Evolutionary conservation across 92 coral and sea anemone species (phyloP), one percentile per base, ranked within the genome.

Genomic region (Paramuricea clavata): DNA sequence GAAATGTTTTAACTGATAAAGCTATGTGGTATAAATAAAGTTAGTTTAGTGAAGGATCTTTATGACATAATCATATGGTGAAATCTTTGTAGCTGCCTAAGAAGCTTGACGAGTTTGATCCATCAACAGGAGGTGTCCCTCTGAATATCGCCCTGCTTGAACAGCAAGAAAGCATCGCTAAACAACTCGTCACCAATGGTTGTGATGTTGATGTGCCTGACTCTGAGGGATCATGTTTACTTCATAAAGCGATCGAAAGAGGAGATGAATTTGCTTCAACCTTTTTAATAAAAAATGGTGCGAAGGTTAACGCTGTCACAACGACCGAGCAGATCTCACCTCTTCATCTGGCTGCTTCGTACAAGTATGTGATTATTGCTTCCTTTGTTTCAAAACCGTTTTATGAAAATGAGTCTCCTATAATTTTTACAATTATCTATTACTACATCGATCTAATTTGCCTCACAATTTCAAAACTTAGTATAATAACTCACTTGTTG

Each of bases 231-330:
- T 82, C 93, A 70, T 93, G 95, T 42, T 92, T 96, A 71, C 86
- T 96, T 26, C 98, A 96, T 84, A 94, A 94, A 80, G 95, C 95
- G 47, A 90, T 96, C 54, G 43, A 25, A 50, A 87, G 89, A 26
- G 99, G 99, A 0, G 99, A 96, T 52, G 99, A 94, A 81, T 96
- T 96, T 76, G 94, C 99, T 19, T 92, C 99, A 0, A 87, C 90
- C 0, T 96, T 94, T 87, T 81, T 96, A 70, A 94, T 96, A 49
- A 90, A 94, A 77, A 94, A 96, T 86, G 96, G 96, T 31, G 94
- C 99, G 41, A 86, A 91, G 35, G 93, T 87, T 28, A 94, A 92
- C 72, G 98, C 98, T 36, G 96, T 95, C 0, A 96, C 98, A 35
- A 91, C 88, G 39, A 88, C 76, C 22, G 98, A 94, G 69, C 93